Conservation (phyloP, 1,140 invertebrate species). For the Drosophila aff. region DNA sequence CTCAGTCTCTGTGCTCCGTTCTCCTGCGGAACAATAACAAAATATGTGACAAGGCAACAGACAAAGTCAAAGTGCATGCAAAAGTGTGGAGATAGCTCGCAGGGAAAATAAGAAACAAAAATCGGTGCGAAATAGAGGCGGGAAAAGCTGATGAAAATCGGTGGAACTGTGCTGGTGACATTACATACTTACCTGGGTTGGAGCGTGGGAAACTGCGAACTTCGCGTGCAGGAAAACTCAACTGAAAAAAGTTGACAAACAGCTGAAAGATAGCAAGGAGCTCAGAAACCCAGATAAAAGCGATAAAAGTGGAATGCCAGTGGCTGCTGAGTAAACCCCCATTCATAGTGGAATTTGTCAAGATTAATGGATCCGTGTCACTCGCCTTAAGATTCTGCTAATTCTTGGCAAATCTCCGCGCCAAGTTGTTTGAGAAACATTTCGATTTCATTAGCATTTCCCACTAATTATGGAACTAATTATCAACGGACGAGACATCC, state of each 20-base stretch:
- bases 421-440: constrained; percentile 36
- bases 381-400: constrained; percentile 47
- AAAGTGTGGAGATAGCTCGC: constrained; percentile 38
- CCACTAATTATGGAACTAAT: constrained; percentile 77
- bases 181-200: constrained; percentile 41
- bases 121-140: constrained; percentile 30
- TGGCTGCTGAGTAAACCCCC: constrained; percentile 5
- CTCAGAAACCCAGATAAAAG: constrained; percentile 13
- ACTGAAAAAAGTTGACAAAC: constrained; percentile 39
- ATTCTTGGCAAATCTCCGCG: constrained; percentile 52
- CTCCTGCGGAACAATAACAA: constrained; percentile 47
- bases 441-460: constrained; percentile 71
- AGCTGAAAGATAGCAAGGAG: constrained; percentile 10
- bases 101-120: constrained; percentile 29
- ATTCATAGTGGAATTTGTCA: neutral
- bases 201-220: constrained; percentile 77
- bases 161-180: constrained; percentile 30
- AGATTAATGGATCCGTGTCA: constrained; percentile 68
- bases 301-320: constrained; percentile 25
- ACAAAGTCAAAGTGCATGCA: constrained; percentile 34
- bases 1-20: constrained; percentile 9
- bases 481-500: constrained; percentile 54
- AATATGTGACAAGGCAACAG: constrained; percentile 55
- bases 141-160: constrained; percentile 59
- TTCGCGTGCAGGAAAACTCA: constrained; percentile 15